Evolutionary conservation across 2,888 invertebrate genomes (phyloP), one percentile per base, ranked within the genome.

Genomic region (Cataglyphis livida): DNA sequence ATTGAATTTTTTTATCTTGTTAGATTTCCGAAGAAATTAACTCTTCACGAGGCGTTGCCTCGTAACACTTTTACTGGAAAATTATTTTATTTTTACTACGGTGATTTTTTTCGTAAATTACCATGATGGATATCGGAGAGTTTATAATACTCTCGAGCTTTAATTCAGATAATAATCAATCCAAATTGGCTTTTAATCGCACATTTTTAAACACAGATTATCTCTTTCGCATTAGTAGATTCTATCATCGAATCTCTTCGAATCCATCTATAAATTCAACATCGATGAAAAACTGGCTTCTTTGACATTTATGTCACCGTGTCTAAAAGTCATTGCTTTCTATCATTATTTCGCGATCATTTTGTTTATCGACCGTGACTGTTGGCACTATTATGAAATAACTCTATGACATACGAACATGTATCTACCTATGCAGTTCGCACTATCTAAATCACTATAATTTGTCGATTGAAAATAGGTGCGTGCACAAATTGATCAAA

Each of bases 381-480:
- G 41, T 74, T 81, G 75, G 18, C 81, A 64, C 81, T 74, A 51
- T 81, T 81, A 75, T 32, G 51, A 75, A 71, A 74, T 62, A 75
- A 62, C 41, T 62, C 21, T 54, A 25, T 41, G 54, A 76, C 51
- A 61, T 64, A 10, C 7, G 64, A 51, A n/a, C n/a, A 10, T n/a
- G 18, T 70, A 51, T 7, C n/a, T 51, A 51, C n/a, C n/a, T 51
- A 21, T 5, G 28, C n/a, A 38, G 15, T 54, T 70, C 9, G 44
- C 71, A n/a, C 44, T 25, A 41, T 32, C 44, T 12, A 44, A 76
- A 59, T 78, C 41, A 70, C 28, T 41, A 18, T 25, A 18, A 78
- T 70, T 70, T 51, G 59, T 68, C 57, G 51, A 44, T 25, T 44
- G 41, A 57, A 59, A 57, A 70, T 25, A 70, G 7, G 18, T 65